Percentiles rank a stretch among this genome's conserved stretches.
Evolutionary conservation across 2,888 invertebrate species (phyloP).

Genomic region (Amblyjoppa proteus): DNA sequence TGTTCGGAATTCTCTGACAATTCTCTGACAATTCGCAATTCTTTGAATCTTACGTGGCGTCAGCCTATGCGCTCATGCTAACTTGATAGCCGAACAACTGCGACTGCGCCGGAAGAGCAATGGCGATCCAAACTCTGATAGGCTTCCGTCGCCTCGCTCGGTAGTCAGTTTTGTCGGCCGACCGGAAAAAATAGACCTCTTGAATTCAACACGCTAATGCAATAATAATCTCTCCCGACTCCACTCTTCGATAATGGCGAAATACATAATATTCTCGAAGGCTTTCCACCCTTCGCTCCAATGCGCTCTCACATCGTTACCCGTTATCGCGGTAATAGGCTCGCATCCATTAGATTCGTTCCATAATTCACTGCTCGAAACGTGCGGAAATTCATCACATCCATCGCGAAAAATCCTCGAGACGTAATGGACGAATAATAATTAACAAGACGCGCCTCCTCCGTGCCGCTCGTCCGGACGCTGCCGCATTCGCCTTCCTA

Average conservation of each 20-base stretch:
- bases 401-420: background rate
- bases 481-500: background rate
- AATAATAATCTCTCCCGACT: background rate
- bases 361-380: conserved; percentile 5
- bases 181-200: background rate
- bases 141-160: background rate
- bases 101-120: too few relatives aligned
- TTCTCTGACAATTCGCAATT: too few relatives aligned
- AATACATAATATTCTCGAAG: background rate
- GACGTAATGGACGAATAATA: background rate
- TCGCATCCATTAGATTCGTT: conserved; percentile 16
- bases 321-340: background rate
- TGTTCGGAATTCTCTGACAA: too few relatives aligned
- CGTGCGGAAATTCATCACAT: too few relatives aligned
- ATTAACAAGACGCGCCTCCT: background rate
- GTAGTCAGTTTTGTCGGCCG: background rate
- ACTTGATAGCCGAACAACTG: too few relatives aligned
- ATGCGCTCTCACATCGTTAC: background rate
- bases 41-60: too few relatives aligned
- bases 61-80: too few relatives aligned
- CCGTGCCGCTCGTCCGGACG: background rate
- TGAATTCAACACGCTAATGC: background rate
- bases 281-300: background rate
- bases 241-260: background rate
- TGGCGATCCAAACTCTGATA: background rate